These are phyloP conservation scores for Galaxea fascicularis DNA, from an alignment of 92 coral and sea anemone species.

Conservation along the genomic window DNA sequence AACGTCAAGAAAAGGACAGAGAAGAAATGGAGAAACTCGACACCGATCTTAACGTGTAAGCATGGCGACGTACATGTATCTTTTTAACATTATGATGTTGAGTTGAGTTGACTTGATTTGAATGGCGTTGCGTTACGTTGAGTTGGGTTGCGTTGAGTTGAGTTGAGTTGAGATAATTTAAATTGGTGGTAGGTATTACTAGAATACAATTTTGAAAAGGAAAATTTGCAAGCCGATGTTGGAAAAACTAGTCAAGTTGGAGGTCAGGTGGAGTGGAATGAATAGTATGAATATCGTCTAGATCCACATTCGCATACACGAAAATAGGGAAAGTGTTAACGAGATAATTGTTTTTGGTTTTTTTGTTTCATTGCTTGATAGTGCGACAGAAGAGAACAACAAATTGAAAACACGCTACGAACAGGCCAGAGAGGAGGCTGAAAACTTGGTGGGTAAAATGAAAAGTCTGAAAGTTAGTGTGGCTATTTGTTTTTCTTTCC, in stretches of 20 bases:
- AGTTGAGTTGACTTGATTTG: not conserved
- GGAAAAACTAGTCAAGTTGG: too few relatives aligned
- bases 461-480: not conserved
- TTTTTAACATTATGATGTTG: not conserved
- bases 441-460: slow-evolving; percentile 68
- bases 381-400: slow-evolving; percentile 85
- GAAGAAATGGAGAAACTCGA: slow-evolving; percentile 84
- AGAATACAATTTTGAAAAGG: too few relatives aligned
- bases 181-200: too few relatives aligned
- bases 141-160: too few relatives aligned
- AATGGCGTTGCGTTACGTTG: too few relatives aligned
- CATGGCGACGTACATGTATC: not conserved
- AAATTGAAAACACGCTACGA: slow-evolving; percentile 77
- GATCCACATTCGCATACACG: not conserved
- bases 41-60: slow-evolving; percentile 89
- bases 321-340: not conserved
- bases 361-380: slow-evolving; percentile 29
- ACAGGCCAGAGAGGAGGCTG: slow-evolving; percentile 80
- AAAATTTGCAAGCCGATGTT: too few relatives aligned
- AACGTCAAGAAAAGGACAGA: slow-evolving; percentile 95
- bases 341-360: not conserved
- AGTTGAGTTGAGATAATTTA: too few relatives aligned
- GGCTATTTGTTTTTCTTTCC: not conserved
- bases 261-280: too few relatives aligned
- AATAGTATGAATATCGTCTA: too few relatives aligned